Evolutionary conservation across 1,140 invertebrate genomes (phyloP).

Genomic region (Uloborus diversus): DNA sequence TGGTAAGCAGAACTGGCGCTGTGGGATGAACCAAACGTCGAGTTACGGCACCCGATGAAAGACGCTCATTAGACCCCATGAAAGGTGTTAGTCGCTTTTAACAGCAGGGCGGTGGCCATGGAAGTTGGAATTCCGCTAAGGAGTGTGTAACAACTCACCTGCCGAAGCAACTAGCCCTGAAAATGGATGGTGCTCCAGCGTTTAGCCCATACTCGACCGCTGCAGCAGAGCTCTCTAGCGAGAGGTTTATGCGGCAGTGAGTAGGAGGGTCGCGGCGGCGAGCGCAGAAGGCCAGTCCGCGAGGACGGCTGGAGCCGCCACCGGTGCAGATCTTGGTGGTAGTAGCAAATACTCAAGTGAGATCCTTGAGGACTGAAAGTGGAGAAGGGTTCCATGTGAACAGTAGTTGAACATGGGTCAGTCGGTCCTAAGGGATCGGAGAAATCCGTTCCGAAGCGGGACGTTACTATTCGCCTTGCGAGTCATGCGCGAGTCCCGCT

Average conservation of each 20-base stretch:
- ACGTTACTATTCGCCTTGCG: slow-evolving; percentile 40
- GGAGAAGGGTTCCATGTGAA: slow-evolving; percentile 76
- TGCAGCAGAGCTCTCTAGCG: background rate
- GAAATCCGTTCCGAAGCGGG: slow-evolving; percentile 64
- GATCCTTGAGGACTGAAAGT: background rate
- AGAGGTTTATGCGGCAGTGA: slow-evolving; percentile 71
- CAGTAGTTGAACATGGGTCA: slow-evolving; percentile 86
- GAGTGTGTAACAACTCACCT: slow-evolving; percentile 90
- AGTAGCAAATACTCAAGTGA: slow-evolving; percentile 14
- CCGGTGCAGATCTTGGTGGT: slow-evolving; percentile 83
- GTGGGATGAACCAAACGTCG: no score
- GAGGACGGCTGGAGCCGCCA: slow-evolving; percentile 74
- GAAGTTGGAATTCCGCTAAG: slow-evolving; percentile 87
- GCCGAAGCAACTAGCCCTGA: slow-evolving; percentile 88
- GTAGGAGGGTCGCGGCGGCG: slow-evolving; percentile 79
- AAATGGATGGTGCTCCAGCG: slow-evolving; percentile 89
- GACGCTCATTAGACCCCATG: slow-evolving; percentile 78
- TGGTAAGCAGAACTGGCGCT: slow-evolving; percentile 93
- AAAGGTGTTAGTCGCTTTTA: no score
- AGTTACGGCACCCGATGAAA: slow-evolving; percentile 68
- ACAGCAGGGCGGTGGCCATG: slow-evolving; percentile 90
- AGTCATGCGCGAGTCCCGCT: slow-evolving; percentile 6
- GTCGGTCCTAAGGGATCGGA: slow-evolving; percentile 74
- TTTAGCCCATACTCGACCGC: slow-evolving; percentile 72
- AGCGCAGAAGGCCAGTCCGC: slow-evolving; percentile 74